A percentile compares a stretch with the other conserved stretches of the same genome.
Conservation (phyloP, 2,888 invertebrate genomes). For the Taphrorychus bicolor region DNA sequence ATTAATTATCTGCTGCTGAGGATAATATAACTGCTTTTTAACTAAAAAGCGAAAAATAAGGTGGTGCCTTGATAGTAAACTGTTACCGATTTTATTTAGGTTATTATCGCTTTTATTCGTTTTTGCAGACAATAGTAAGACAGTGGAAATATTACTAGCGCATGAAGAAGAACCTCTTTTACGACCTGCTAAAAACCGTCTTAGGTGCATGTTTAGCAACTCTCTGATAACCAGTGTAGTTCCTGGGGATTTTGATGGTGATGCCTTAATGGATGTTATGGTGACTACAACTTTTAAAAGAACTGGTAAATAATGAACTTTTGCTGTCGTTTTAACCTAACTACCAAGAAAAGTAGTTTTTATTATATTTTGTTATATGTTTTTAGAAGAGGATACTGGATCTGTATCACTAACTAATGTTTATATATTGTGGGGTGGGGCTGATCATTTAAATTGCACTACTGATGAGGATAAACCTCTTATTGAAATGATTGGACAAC, state of each 20-base stretch:
- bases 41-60: no score
- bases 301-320: constrained; percentile 24
- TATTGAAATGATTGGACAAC: constrained; percentile 72
- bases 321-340: background rate
- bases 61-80: no score
- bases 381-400: constrained; percentile 21
- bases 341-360: background rate
- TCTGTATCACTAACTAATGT: constrained; percentile 60
- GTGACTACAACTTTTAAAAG: constrained; percentile 65
- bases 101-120: no score
- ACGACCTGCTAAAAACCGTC: constrained; percentile 59
- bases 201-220: constrained; percentile 71
- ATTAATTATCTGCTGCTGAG: no score
- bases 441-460: constrained; percentile 70
- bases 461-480: constrained; percentile 60
- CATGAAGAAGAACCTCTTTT: constrained; percentile 76
- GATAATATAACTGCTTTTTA: no score
- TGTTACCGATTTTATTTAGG: no score
- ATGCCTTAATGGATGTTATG: constrained; percentile 92
- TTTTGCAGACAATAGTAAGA: constrained; percentile 65
- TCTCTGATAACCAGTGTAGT: constrained; percentile 78
- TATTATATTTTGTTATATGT: background rate
- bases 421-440: constrained; percentile 80
- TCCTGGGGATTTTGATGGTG: constrained; percentile 95
- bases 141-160: constrained; percentile 76